Evolutionary conservation across 2,113 vertebrate genomes (phyloP).

Genomic region (Spermophilus dauricus): DNA sequence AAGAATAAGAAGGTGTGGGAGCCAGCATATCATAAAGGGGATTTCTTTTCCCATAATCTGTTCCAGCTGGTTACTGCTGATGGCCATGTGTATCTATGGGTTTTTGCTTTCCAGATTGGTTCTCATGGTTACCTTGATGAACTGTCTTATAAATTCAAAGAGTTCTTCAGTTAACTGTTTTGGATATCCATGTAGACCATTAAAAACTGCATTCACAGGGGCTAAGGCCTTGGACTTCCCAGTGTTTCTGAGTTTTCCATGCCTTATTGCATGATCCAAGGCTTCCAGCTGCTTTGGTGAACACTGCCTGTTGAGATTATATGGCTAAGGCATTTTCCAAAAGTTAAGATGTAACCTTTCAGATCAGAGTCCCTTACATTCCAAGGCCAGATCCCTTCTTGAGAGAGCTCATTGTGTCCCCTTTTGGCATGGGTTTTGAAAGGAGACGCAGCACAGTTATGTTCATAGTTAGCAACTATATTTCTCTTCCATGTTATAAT

Average conservation of each 20-base stretch:
- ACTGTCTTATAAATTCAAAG: neutral
- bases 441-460: neutral
- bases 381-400: neutral
- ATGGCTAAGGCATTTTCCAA: neutral
- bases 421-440: neutral
- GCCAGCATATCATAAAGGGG: neutral
- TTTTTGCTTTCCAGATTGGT: neutral
- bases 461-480: neutral
- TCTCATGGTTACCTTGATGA: neutral
- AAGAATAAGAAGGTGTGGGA: neutral
- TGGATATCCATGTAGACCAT: neutral
- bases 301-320: neutral
- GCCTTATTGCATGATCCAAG: neutral
- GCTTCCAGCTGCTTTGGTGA: neutral
- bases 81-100: neutral
- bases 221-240: neutral
- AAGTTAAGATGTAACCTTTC: neutral
- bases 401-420: neutral
- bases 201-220: neutral
- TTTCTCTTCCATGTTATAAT: slow-evolving; percentile 10
- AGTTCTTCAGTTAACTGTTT: neutral
- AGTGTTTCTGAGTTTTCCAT: slow-evolving; percentile 14
- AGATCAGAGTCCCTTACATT: neutral
- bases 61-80: neutral
- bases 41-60: neutral